Percentiles rank a stretch among this genome's conserved stretches.
Evolutionary conservation across 2,888 invertebrate species (phyloP).

Genomic region (Eupithecia pulchellata): DNA sequence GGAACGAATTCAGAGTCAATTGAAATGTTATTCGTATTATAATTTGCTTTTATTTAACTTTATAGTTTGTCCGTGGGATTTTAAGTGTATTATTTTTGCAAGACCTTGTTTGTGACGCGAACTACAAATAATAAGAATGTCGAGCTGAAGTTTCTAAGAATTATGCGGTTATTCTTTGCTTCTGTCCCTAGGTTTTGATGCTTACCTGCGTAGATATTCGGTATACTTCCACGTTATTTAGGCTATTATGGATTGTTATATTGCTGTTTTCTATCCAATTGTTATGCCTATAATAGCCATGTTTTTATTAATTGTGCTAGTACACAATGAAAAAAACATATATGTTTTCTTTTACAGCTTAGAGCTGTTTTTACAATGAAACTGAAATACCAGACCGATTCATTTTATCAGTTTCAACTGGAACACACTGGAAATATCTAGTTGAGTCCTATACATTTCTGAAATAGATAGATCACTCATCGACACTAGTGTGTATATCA

Average conservation of each 20-base stretch:
- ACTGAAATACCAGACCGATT: background rate
- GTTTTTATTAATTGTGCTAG: too few species aligned
- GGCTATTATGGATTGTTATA: background rate
- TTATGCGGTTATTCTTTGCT: background rate
- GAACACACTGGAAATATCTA: background rate
- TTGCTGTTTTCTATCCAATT: background rate
- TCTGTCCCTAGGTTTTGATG: background rate
- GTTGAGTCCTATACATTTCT: background rate
- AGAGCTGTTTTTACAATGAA: background rate
- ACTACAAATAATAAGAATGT: constrained; percentile 2
- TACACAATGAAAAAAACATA: background rate
- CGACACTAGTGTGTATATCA: background rate
- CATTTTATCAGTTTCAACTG: background rate
- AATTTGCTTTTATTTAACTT: constrained; percentile 29
- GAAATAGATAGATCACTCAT: background rate
- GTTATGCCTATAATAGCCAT: background rate
- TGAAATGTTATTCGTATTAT: constrained; percentile 34
- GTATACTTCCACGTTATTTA: background rate
- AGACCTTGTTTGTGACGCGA: constrained; percentile 8
- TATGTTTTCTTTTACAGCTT: background rate
- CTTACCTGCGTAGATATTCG: background rate
- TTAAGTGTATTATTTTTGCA: constrained; percentile 20
- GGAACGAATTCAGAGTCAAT: constrained; percentile 43
- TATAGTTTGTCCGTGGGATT: constrained; percentile 26
- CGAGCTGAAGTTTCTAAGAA: background rate